Conservation (phyloP, 2,113 vertebrate species). For the Poecilia latipinna region DNA sequence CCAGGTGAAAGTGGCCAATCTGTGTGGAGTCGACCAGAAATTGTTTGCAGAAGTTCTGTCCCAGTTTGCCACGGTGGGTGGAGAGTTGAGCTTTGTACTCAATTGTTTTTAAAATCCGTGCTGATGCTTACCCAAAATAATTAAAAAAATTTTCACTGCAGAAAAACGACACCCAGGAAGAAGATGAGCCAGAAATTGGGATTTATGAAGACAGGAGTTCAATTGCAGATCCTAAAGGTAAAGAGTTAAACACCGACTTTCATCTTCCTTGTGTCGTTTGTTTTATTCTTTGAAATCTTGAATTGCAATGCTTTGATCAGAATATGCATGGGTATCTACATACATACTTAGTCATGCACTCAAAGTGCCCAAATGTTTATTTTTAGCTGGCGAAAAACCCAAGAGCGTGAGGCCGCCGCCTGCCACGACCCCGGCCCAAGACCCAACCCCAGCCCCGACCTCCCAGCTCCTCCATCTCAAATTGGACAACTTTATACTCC, state of each 20-base stretch:
- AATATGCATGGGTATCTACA: conserved; percentile 28
- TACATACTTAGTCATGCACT: conserved; percentile 35
- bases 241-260: conserved; percentile 28
- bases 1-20: conserved; percentile 93
- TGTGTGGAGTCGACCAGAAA: conserved; percentile 99
- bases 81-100: background rate
- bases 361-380: conserved; percentile 31
- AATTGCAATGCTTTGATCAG: background rate
- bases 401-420: conserved; percentile 60
- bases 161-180: conserved; percentile 81
- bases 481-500: conserved; percentile 87
- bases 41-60: conserved; percentile 92
- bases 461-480: conserved; percentile 64
- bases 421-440: background rate
- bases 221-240: conserved; percentile 68
- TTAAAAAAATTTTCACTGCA: conserved; percentile 42
- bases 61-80: conserved; percentile 88
- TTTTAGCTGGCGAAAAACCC: conserved; percentile 76
- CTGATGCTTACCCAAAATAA: background rate
- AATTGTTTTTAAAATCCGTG: background rate
- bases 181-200: conserved; percentile 85
- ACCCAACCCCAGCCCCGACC: conserved; percentile 20
- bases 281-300: background rate
- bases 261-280: background rate
- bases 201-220: conserved; percentile 85